Evolutionary conservation across 2,113 vertebrate species (phyloP), one percentile per base, ranked within the genome.

Genomic region (Pachypanchax playfairii): DNA sequence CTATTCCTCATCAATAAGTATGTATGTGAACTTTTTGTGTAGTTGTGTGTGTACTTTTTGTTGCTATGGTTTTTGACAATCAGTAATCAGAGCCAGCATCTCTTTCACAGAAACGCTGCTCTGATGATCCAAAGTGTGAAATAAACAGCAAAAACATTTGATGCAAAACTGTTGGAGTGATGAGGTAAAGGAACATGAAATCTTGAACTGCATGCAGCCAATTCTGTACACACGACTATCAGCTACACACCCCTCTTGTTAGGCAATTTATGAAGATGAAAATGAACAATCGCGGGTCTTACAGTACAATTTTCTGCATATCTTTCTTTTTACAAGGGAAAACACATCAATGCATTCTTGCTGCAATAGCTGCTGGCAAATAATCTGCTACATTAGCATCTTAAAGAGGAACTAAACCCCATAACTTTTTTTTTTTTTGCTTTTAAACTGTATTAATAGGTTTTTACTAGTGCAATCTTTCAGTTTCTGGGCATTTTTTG

Each of bases 281-380:
- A 85, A 87, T 87, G 6, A 76, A 84, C 75, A 46, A 88, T 85
- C 70, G 53, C 84, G 76, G 76, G 75, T 88, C 68, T 66, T 13
- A 70, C 69, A 52, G 80, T 86, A 86, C 79, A 80, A 90, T 70
- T 44, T 50, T 72, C 64, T 56, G 59, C 79, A 83, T 69, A 76
- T 77, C 31, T 31, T 82, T 80, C 26, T 65, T 76, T 60, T 69
- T 87, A 83, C 54, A 24, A 61, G 67, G n/a, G 54, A 73, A 21
- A 44, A 22, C 31, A 38, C 29, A 65, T 15, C 35, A 38, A 77
- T 48, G 63, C 5, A 65, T 22, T 54, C 10, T 11, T 66, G 33
- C 33, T 51, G 73, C 10, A 9, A 15, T 21, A 50, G 29, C 49
- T 56, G 57, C 42, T 64, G 52, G 52, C 49, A 65, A 62, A 55